These are phyloP conservation scores for Caenorhabditis imperialis DNA, from an alignment of 2,888 invertebrate genomes.

Conservation along the genomic window DNA sequence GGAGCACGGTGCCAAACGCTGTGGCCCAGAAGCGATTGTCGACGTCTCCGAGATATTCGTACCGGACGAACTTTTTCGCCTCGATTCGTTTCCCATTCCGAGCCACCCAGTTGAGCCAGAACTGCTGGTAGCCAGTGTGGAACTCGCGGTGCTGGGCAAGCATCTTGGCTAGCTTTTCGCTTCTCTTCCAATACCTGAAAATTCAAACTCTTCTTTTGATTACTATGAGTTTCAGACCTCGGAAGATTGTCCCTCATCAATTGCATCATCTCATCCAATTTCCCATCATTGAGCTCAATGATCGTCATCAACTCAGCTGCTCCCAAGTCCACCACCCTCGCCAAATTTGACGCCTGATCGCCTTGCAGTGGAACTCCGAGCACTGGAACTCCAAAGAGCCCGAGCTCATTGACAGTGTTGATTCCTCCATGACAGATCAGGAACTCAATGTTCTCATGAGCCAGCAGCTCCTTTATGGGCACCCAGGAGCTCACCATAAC, in stretches of 20 bases:
- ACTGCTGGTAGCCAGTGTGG: conserved; percentile 61
- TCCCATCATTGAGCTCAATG: conserved; percentile 53
- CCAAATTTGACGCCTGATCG: conserved; percentile 73
- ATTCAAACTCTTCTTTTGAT: no score
- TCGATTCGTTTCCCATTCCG: conserved; percentile 62
- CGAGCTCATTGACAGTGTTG: conserved; percentile 73
- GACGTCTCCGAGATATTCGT: conserved; percentile 58
- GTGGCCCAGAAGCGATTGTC: conserved; percentile 58
- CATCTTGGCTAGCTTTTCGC: conserved; percentile 61
- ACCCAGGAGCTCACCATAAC: conserved; percentile 68
- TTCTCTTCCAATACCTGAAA: conserved; percentile 57
- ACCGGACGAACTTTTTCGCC: conserved; percentile 41
- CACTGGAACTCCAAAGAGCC: conserved; percentile 72
- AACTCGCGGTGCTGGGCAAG: conserved; percentile 60
- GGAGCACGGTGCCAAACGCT: neutral
- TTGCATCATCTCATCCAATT: conserved; percentile 48
- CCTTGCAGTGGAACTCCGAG: conserved; percentile 74
- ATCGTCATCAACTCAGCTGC: conserved; percentile 66
- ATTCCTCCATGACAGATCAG: conserved; percentile 74
- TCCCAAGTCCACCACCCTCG: conserved; percentile 71
- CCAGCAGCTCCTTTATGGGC: conserved; percentile 72
- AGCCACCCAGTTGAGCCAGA: conserved; percentile 71
- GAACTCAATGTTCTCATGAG: conserved; percentile 71
- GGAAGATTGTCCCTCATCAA: conserved; percentile 58
- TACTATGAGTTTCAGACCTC: conserved; percentile 1